Base-by-base conservation (phyloP, 2,113 vertebrate species). In the Microtus ochrogaster region DNA sequence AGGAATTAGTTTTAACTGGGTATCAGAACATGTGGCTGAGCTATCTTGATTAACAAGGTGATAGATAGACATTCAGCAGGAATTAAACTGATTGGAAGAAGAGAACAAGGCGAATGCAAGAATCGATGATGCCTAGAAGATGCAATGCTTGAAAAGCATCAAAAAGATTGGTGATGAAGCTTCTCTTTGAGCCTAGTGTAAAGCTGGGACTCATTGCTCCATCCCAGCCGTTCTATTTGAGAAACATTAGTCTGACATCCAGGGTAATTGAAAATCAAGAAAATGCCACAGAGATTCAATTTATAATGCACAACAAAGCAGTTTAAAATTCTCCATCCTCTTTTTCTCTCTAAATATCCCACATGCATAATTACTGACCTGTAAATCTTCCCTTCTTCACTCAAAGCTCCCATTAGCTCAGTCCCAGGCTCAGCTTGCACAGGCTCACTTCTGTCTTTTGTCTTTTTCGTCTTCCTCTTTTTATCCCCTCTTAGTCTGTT, bases 181-280 rank as follows among this genome's bases (percentile, higher is more conserved):
- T 61, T 94, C 55, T 33, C 8, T 74, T 55, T 89, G 21, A 68
- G 63, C 36, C 5, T 24, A 19, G 30, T 36, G 2, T 21, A 88
- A 66, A n/a, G n/a, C 1, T 61, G 84, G 14, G 33, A 41, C n/a
- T 52, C n/a, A 68, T 7, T 63, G 55, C 17, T 47, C 14, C 52
- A 73, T 86, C 21, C 79, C 39, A 61, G 26, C 47, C 81, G 49
- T n/a, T 89, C 58, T 33, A 90, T 73, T 79, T 76, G 58, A 85
- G 49, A 90, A 95, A 65, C 36, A 84, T 82, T 78, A 66, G 30
- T 61, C 72, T 92, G 74, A 58, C 26, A 92, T 87, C 74, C 72
- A 83, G 5, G 26, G 16, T 68, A 93, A 95, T 9, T 58, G 47
- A 92, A 96, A 94, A 94, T 41, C 7, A 82, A 87, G 87, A 94